Base-by-base conservation (phyloP, 2,797 vertebrate genomes). In the Odontamblyopus lacepedii region DNA sequence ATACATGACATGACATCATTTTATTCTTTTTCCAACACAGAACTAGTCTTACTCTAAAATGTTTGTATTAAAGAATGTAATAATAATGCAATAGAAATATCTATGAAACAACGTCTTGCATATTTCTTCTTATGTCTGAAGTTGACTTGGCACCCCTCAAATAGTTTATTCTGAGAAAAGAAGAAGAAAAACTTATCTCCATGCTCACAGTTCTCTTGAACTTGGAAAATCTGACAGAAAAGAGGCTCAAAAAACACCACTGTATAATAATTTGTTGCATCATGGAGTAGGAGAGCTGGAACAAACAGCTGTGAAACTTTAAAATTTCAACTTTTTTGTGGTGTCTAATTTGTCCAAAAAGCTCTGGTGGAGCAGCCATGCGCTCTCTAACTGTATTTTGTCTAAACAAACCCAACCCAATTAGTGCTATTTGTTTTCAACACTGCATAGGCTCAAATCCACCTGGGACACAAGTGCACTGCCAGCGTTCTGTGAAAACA, bases 391-490 rank as follows among this genome's bases (percentile, higher is more conserved):
- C 38, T 67, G 65, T 55, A 55, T 67, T 53, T 67, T 19, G 65
- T 67, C 27, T 67, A 67, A 67, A 67, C 65, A 67, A 48, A 23
- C 44, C 27, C 9, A 66, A 66, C 48, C 64, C 64, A 67, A 67
- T 53, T 67, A 67, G 65, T 23, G 2, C 16, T 67, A 67, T 55
- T 67, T 67, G 65, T 67, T 53, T 53, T 53, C 48, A 19, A n/a
- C 65, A 67, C 27, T 32, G 38, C 63, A 50, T 65, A 65, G 63
- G 13, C 63, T 27, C n/a, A 6, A 50, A 65, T 48, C 63, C 65
- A 67, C 27, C 65, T 53, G 65, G 44, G 65, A 67, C 27, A n/a
- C 9, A 11, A 32, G 27, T 53, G 50, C 18, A 5, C 29, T 53
- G 27, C 64, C 48, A 67, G 48, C 16, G 18, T 29, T 66, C 29